These are phyloP conservation scores for Synanthedon formicaeformis DNA, from an alignment of 2,888 invertebrate species.

Conservation along the genomic window DNA sequence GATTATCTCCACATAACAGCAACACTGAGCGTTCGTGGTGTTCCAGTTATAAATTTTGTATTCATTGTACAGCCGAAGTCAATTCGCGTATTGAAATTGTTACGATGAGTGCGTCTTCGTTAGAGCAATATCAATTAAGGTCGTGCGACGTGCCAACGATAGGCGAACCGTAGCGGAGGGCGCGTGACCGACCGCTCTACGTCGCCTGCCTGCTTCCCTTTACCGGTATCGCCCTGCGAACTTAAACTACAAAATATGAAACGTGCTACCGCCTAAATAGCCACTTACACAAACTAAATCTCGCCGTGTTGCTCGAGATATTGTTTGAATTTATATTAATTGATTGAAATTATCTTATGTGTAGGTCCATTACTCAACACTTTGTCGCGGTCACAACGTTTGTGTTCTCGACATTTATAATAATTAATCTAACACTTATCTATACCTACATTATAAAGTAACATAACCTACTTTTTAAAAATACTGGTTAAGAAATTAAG, in stretches of 20 bases:
- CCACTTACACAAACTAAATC: conserved; percentile 45
- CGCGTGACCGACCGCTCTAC: conserved; percentile 23
- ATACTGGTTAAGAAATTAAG: no score
- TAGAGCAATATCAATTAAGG: conserved; percentile 57
- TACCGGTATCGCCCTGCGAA: conserved; percentile 14
- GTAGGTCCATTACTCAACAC: no score
- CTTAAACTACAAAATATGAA: conserved; percentile 48
- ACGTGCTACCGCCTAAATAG: conserved; percentile 63
- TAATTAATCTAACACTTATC: no score
- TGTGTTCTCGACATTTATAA: no score
- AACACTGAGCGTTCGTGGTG: neutral
- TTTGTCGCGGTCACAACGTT: no score
- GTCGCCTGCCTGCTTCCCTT: conserved; percentile 6
- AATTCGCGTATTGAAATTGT: conserved; percentile 31
- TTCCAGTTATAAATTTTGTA: conserved; percentile 9
- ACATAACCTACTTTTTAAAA: no score
- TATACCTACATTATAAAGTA: no score
- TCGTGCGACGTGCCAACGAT: conserved; percentile 34
- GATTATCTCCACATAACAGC: no score
- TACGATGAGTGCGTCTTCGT: conserved; percentile 35
- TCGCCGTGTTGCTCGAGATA: conserved; percentile 17
- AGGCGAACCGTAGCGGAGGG: conserved; percentile 14
- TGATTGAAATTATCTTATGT: conserved; percentile 42
- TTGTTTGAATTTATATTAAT: conserved; percentile 44
- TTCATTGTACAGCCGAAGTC: conserved; percentile 9